Evolutionary conservation across 2,113 vertebrate species (phyloP).

Genomic region (Clarias macrocephalus): DNA sequence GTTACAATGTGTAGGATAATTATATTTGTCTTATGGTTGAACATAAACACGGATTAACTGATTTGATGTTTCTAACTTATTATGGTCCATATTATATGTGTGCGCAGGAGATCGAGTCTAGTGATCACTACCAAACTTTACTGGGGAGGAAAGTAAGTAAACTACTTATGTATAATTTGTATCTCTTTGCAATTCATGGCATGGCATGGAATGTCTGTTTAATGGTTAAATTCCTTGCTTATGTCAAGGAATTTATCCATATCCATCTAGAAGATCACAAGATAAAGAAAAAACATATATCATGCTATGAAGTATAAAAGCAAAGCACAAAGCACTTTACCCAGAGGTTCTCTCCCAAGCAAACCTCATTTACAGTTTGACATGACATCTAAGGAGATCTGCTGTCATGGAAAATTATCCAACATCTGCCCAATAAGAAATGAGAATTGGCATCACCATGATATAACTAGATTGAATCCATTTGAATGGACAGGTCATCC

Average conservation of each 20-base stretch:
- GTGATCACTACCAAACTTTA: conserved; percentile 98
- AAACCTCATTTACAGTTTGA: background rate
- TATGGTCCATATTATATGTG: background rate
- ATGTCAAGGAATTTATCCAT: no score
- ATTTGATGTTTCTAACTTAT: background rate
- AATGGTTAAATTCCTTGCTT: background rate
- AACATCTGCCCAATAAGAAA: background rate
- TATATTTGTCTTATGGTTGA: background rate
- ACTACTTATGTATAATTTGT: background rate
- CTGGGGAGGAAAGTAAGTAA: conserved; percentile 98
- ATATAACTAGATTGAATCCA: background rate
- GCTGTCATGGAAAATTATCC: background rate
- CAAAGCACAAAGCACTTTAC: background rate
- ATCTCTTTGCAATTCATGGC: background rate
- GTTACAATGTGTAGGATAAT: background rate
- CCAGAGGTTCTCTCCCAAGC: background rate
- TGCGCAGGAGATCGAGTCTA: conserved; percentile 88
- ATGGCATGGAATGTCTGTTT: background rate
- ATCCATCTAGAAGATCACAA: background rate
- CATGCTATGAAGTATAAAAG: background rate
- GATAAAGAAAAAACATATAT: background rate
- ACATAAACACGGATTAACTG: background rate
- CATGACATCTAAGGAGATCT: background rate
- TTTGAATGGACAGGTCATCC: background rate
- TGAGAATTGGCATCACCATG: background rate